A percentile compares a stretch with the other conserved stretches of the same genome.
Evolutionary conservation across 1,140 invertebrate genomes (phyloP).

Genomic region (Diuraphis noxia): DNA sequence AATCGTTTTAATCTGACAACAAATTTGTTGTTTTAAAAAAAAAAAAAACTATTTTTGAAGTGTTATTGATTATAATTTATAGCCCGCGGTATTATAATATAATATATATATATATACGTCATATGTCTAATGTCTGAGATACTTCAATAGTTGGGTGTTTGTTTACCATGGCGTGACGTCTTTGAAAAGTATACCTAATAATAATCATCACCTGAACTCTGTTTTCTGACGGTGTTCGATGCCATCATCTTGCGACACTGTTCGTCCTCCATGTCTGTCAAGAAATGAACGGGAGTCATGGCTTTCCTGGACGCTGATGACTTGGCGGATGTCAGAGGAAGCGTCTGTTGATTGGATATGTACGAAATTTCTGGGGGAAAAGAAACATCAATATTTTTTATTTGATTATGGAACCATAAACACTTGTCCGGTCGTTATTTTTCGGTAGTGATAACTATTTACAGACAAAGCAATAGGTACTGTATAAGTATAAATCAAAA

Average conservation of each 20-base stretch:
- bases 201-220: conserved; percentile 5
- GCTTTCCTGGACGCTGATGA: background rate
- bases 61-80: background rate
- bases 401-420: background rate
- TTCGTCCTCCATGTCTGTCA: background rate
- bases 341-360: conserved; percentile 61
- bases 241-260: background rate
- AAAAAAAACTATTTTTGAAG: background rate
- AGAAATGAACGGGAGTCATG: conserved; percentile 27
- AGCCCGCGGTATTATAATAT: background rate
- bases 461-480: background rate
- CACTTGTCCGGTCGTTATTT: background rate
- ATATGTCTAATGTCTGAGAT: too few species aligned
- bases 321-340: conserved; percentile 57
- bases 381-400: background rate
- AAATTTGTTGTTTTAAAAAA: background rate
- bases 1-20: background rate
- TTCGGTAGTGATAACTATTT: background rate
- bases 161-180: background rate
- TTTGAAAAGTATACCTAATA: background rate
- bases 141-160: background rate
- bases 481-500: background rate
- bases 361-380: conserved; percentile 60
- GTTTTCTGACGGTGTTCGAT: conserved; percentile 30
- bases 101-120: too few species aligned